Conservation (phyloP, 2,888 invertebrate species). For the Ashinkailepas kermadecensis region DNA sequence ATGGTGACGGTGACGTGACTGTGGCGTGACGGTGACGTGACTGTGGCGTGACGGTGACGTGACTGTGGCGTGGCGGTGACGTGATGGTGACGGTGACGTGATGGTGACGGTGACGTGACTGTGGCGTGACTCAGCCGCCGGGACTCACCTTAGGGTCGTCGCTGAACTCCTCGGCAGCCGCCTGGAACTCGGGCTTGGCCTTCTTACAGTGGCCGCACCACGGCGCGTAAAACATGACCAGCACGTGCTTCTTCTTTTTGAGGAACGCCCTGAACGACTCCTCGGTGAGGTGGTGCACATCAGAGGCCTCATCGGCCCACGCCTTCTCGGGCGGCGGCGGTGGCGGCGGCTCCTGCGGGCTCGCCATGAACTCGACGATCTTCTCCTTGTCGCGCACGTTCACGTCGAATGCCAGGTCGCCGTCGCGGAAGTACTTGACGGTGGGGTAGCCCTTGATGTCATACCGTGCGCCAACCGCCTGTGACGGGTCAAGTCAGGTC, state of each 20-base stretch:
- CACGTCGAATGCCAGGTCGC: conserved; percentile 69
- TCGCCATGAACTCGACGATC: conserved; percentile 73
- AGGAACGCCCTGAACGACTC: conserved; percentile 63
- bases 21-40: too few relatives aligned
- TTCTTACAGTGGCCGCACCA: conserved; percentile 90
- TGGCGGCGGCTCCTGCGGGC: conserved; percentile 62
- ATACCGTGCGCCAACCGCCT: conserved; percentile 30
- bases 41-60: too few relatives aligned
- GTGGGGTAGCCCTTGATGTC: conserved; percentile 72
- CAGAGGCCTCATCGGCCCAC: conserved; percentile 65
- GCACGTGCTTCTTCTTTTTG: conserved; percentile 75
- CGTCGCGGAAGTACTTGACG: conserved; percentile 66
- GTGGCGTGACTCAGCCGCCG: too few relatives aligned
- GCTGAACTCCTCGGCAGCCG: conserved; percentile 63
- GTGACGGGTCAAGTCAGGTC: background rate
- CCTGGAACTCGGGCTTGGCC: conserved; percentile 70
- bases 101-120: too few relatives aligned
- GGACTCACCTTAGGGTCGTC: conserved; percentile 70
- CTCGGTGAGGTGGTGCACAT: conserved; percentile 67
- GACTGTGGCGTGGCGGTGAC: too few relatives aligned
- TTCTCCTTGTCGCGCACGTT: conserved; percentile 66
- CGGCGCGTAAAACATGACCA: conserved; percentile 88
- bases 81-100: too few relatives aligned
- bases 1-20: too few relatives aligned
- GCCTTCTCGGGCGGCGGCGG: conserved; percentile 72